Percentiles rank a stretch among this genome's conserved stretches.
These are phyloP conservation scores for Andricus curvator DNA, from an alignment of 2,888 invertebrate species.

Conservation along the genomic window DNA sequence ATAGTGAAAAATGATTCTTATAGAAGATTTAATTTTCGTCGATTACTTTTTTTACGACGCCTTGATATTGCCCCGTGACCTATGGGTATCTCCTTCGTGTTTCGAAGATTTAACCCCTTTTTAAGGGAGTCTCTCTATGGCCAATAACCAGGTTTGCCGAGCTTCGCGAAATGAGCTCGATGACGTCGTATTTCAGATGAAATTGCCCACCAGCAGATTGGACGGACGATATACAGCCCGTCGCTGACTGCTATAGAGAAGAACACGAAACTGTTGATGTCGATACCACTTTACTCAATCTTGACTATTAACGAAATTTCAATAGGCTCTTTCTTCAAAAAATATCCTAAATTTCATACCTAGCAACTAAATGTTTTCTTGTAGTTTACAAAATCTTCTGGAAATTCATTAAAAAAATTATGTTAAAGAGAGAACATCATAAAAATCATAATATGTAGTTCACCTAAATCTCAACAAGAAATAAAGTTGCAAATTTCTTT, in stretches of 20 bases:
- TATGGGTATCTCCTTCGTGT: constrained; percentile 29
- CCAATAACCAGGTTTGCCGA: constrained; percentile 66
- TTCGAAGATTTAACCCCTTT: constrained; percentile 69
- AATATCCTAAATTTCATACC: background rate
- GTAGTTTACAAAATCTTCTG: no score
- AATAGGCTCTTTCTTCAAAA: background rate
- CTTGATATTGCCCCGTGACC: background rate
- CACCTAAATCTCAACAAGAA: no score
- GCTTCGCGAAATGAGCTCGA: constrained; percentile 72
- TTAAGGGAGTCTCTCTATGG: constrained; percentile 60
- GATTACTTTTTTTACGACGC: constrained; percentile 20
- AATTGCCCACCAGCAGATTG: constrained; percentile 77
- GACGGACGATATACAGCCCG: constrained; percentile 77
- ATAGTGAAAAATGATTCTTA: constrained; percentile 6
- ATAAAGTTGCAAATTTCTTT: no score
- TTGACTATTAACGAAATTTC: background rate
- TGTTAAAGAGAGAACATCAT: no score
- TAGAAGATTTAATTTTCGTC: constrained; percentile 7
- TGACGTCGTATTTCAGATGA: constrained; percentile 77
- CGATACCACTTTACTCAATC: constrained; percentile 53
- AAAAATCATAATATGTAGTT: no score
- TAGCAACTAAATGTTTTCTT: background rate
- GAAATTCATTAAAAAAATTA: no score
- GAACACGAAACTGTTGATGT: constrained; percentile 61
- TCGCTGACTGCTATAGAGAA: constrained; percentile 57